Base-by-base conservation (phyloP, 2,888 invertebrate species). In the Dasysyrphus tricinctus region DNA sequence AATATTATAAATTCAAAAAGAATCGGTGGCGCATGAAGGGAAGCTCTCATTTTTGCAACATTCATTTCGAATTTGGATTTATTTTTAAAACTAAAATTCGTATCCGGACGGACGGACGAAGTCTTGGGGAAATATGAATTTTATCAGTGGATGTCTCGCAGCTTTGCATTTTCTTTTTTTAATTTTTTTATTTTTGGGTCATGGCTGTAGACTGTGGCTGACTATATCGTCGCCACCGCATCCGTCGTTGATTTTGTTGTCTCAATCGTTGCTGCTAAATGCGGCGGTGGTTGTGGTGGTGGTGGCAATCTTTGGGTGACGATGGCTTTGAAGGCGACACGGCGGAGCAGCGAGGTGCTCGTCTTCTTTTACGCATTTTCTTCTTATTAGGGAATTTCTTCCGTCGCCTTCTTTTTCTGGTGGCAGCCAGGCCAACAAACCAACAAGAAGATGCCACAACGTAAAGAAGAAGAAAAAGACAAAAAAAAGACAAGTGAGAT, bases 361-460 rank as follows among this genome's bases (percentile, higher is more conserved):
- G 49, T 76, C 57, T 77, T 51, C 32, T 81, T 85, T 78, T 85
- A 85, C 81, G 81, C 85, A 85, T 85, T 85, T 85, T 81, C 74
- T 85, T 85, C 73, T 81, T 78, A 80, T 85, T 74, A 56, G 73
- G 77, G 76, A 84, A 84, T 84, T 84, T 76, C 72, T 83, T 78
- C 39, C 47, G 37, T 77, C 42, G 74, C 59, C 69, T 19, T 63
- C n/a, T 42, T n/a, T 44, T 32, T 37, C 12, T 19, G 11, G 11
- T 61, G 42, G 39, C 61, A 61, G 37, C 57, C 72, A 49, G 44
- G 24, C 39, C 42, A 54, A 51, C 14, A 57, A 47, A 14, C 63
- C 32, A 54, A 49, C 14, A 56, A 72, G 6, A 19, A 70, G 84
- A 80, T 77, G 76, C 84, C 76, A 80, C 84, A 67, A 54, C 59